Base-by-base conservation (phyloP, 2,888 invertebrate species). In the Bombyx huttoni region DNA sequence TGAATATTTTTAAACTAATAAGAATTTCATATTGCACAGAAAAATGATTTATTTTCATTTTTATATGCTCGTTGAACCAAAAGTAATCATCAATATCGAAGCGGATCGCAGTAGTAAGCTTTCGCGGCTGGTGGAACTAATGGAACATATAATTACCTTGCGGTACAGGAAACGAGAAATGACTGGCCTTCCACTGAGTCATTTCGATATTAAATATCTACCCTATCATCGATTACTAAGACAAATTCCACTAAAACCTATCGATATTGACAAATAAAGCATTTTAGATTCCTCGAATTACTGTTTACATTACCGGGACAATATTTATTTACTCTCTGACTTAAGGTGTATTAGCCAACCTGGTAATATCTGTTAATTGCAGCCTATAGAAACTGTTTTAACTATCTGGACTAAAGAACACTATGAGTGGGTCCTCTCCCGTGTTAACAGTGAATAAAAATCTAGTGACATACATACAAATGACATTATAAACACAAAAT, bases 51-150 rank as follows among this genome's bases (percentile, higher is more conserved):
- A 5, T 24, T 24, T 24, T 24, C 24, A 24, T 24, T 46, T 51
- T 47, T 24, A 52, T 52, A 55, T 52, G 56, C 58, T 51, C 53
- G 50, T 50, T 49, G 49, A 58, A 59, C 52, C 66, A 69, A 71
- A 72, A 70, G 56, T 63, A 67, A 61, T 64, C 56, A 57, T 58
- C 59, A 60, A 64, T 65, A 63, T 68, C 63, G 61, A 69, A 68
- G 67, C 64, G 65, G 70, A 72, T 70, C 67, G 60, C 68, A 71
- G 65, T 63, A 62, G 62, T 55, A 61, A 71, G 72, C 73, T 78
- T 75, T 78, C 71, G 68, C 63, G 62, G 60, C 70, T 81, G 64
- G 75, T 76, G 82, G 82, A 84, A 86, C 84, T 82, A 85, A 86
- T 84, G 60, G 68, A 65, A 65, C 67, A 64, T 62, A 78, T 73